Evolutionary conservation across 2,888 invertebrate species (phyloP), one percentile per base, ranked within the genome.

Genomic region (Drosophila villosipedis): DNA sequence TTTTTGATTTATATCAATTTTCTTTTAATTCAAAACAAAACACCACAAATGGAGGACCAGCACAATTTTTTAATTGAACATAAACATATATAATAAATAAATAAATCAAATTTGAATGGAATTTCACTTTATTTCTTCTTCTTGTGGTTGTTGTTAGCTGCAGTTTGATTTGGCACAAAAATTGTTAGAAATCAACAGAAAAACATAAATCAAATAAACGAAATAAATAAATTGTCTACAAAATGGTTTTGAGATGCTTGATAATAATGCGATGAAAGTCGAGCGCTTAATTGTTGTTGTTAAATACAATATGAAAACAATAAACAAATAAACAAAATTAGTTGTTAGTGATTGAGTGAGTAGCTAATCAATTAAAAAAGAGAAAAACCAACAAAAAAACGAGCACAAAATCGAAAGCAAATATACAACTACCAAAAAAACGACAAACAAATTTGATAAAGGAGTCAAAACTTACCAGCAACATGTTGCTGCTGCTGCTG

Each of bases 21-120:
- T 30, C 22, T 49, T 52, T 31, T 39, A 41, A 43, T 64, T 25
- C 2, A 35, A 35, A 35, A 69, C 52, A 73, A 76, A 80, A 75
- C 83, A 78, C 74, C 82, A 82, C 80, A 89, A 88, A 84, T 86
- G 83, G 89, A 86, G 77, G 77, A 85, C 78, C 74, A 82, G 57
- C 71, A 73, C 60, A 76, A 12, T 43, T 64, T 64, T 65, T 63
- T 47, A 62, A 65, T 53, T 64, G 16, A 39, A 54, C 12, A 58
- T 66, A 53, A 68, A 72, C 39, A 80, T 33, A 55, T 71, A 52
- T 35, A 35, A 35, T 12, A 35, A 14, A 39, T 53, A 62, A 66
- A 55, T 25, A 14, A 52, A 31, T 31, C 31, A 31, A 65, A 57
- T 55, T 50, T 22, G 3, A 49, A 50, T 47, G 12, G n/a, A 30